Evolutionary conservation across 2,797 vertebrate genomes (phyloP).

Genomic region (Periophthalmus magnuspinnatus): DNA sequence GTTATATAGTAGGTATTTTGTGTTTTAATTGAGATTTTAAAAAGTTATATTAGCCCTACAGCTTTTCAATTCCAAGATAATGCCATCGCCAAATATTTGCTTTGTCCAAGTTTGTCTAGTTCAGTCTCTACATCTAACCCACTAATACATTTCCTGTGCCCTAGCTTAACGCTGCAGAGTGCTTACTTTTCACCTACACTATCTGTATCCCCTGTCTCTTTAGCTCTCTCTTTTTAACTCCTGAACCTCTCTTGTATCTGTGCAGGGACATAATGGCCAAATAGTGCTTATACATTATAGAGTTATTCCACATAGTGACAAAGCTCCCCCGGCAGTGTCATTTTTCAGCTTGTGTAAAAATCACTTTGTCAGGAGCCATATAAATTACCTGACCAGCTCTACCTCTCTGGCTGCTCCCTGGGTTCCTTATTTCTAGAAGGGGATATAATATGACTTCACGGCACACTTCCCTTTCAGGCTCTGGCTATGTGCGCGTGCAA

Average conservation of each 20-base stretch:
- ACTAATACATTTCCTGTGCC: background rate
- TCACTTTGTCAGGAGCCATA: conserved; percentile 53
- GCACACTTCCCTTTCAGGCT: conserved; percentile 24
- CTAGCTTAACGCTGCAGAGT: background rate
- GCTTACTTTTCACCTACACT: conserved; percentile 15
- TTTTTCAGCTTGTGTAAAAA: conserved; percentile 62
- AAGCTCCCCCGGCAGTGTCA: conserved; percentile 51
- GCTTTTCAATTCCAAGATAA: background rate
- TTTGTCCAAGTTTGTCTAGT: background rate
- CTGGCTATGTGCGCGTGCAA: conserved; percentile 7
- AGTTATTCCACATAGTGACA: conserved; percentile 48
- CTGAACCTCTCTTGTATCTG: conserved; percentile 20
- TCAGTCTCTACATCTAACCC: background rate
- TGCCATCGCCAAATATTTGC: background rate
- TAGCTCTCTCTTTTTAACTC: conserved; percentile 14
- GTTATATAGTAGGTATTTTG: background rate
- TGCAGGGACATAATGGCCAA: conserved; percentile 21
- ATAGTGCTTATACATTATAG: conserved; percentile 25
- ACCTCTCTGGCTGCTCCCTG: conserved; percentile 27
- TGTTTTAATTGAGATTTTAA: background rate
- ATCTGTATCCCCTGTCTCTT: background rate
- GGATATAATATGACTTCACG: conserved; percentile 40
- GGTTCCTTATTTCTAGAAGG: conserved; percentile 34
- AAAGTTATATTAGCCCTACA: too few species aligned
- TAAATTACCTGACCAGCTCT: conserved; percentile 57